Conservation (phyloP, 2,888 invertebrate genomes). For the Phrixothrix hirtus region DNA sequence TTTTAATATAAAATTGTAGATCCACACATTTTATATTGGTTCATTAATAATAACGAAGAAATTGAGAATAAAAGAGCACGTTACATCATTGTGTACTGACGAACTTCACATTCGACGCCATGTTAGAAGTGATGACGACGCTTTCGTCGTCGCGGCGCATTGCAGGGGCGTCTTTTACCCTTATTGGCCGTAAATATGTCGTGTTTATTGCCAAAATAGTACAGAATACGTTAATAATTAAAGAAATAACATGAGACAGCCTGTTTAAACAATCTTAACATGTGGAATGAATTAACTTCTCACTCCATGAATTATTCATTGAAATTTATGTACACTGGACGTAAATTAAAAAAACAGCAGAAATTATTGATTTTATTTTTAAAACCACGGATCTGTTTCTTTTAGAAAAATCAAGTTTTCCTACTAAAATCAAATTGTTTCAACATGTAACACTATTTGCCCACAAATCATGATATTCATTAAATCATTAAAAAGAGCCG, state of each 20-base stretch:
- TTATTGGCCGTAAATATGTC: constrained; percentile 7
- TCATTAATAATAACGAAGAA: constrained; percentile 5
- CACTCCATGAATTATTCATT: background rate
- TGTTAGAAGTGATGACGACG: constrained; percentile 34
- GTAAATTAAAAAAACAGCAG: background rate
- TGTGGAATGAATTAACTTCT: background rate
- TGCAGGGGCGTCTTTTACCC: constrained; percentile 32
- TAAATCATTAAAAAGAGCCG: too few relatives aligned
- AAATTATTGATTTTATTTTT: background rate
- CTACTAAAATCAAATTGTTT: too few relatives aligned
- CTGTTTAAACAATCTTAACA: background rate
- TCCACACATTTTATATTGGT: background rate
- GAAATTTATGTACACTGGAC: background rate
- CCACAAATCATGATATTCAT: too few relatives aligned
- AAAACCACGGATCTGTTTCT: too few relatives aligned
- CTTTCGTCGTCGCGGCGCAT: constrained; percentile 40
- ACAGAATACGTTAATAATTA: background rate
- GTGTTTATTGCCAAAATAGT: background rate
- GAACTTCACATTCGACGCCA: constrained; percentile 34
- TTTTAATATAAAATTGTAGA: background rate
- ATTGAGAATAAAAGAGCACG: constrained; percentile 5
- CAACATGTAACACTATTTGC: too few relatives aligned
- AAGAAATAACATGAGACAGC: background rate
- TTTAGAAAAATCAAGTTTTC: too few relatives aligned
- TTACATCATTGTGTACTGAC: constrained; percentile 18